phyloP scores from a whole-genome alignment of 2,888 invertebrate genomes.

The Drosophila suboccidentalis region DNA sequence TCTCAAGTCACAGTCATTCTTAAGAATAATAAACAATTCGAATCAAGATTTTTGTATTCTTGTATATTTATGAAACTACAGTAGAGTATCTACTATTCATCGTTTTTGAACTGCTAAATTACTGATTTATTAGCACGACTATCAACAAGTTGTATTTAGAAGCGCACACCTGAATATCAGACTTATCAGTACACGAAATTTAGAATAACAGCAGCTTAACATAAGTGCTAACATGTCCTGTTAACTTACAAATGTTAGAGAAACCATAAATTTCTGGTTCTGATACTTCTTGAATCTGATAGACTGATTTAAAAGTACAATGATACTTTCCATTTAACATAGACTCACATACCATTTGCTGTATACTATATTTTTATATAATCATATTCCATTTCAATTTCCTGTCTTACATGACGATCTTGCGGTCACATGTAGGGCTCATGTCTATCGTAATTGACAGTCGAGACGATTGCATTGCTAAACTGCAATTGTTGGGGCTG shows the following conservation, averaged over 20 bases:
- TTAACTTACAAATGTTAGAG: background rate
- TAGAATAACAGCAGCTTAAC: constrained; percentile 13
- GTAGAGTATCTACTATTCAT: constrained; percentile 4
- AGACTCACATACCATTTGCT: background rate
- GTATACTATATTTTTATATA: background rate
- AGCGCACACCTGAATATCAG: background rate
- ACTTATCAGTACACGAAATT: background rate
- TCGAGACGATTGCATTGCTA: constrained; percentile 21
- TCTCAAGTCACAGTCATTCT: background rate
- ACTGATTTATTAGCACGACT: constrained; percentile 5
- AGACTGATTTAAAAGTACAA: too few species aligned
- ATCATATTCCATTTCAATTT: background rate
- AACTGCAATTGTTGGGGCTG: constrained; percentile 23
- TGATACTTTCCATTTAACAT: background rate
- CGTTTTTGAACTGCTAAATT: too few species aligned
- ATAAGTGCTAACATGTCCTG: constrained; percentile 2
- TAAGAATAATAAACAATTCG: background rate
- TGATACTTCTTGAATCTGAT: too few species aligned
- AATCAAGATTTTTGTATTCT: too few species aligned
- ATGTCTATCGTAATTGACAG: constrained; percentile 22
- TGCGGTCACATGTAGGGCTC: constrained; percentile 24
- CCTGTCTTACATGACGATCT: background rate
- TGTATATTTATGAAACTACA: background rate
- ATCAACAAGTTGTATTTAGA: background rate
- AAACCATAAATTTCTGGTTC: too few species aligned